phyloP scores from a whole-genome alignment of 2,797 vertebrate species.

The Hirundo rustica region DNA sequence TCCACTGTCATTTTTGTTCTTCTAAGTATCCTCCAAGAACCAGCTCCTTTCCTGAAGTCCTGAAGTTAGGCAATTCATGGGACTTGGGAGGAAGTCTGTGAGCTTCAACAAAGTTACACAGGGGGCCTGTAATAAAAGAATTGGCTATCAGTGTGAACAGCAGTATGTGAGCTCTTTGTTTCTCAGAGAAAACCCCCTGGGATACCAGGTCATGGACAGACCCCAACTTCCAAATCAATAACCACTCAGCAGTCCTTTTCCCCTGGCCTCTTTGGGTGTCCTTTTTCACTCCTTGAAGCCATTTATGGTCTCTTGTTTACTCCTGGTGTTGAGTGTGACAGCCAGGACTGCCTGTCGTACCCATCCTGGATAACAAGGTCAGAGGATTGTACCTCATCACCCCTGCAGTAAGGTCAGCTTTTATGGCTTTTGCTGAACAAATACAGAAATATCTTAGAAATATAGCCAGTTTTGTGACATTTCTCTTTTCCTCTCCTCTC shows the following conservation, averaged over 20 bases:
- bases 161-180: background rate
- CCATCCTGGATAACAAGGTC: background rate
- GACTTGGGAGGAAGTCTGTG: background rate
- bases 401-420: background rate
- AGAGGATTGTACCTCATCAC: background rate
- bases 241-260: background rate
- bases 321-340: background rate
- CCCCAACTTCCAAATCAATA: background rate
- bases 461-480: background rate
- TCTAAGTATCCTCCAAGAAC: background rate
- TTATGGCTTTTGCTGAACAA: background rate
- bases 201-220: background rate
- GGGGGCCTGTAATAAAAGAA: background rate
- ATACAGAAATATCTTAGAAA: background rate
- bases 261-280: background rate
- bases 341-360: background rate
- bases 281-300: background rate
- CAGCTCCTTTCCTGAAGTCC: background rate
- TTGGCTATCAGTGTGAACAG: background rate
- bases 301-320: background rate
- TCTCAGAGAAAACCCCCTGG: background rate
- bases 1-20: background rate
- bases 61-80: background rate
- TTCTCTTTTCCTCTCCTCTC: background rate
- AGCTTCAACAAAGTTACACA: background rate